Percentiles rank a stretch among this genome's conserved stretches.
Evolutionary conservation across 2,797 vertebrate genomes (phyloP).

Genomic region (Glyptemys insculpta): DNA sequence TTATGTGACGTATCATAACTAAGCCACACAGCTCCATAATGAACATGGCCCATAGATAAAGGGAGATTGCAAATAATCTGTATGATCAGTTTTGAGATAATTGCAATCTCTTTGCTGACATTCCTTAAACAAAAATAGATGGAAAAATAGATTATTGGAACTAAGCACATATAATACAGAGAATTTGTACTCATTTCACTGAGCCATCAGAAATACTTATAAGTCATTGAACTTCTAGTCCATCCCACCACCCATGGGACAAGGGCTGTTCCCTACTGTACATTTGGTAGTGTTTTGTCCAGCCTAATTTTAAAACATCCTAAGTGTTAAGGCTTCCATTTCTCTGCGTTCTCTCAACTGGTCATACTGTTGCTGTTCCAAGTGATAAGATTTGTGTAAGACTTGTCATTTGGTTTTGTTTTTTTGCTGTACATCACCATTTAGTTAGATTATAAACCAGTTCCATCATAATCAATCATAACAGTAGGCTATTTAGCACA

Average conservation of each 20-base stretch:
- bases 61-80: constrained; percentile 37
- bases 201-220: background rate
- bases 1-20: background rate
- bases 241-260: background rate
- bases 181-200: background rate
- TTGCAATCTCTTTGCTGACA: background rate
- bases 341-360: background rate
- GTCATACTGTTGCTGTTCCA: constrained; percentile 22
- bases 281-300: background rate
- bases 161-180: background rate
- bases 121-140: background rate
- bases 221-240: constrained; percentile 52
- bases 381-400: constrained; percentile 11
- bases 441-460: constrained; percentile 53
- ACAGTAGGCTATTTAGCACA: constrained; percentile 55
- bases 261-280: background rate
- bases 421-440: constrained; percentile 40
- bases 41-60: background rate
- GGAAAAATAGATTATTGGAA: background rate
- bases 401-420: background rate
- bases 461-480: constrained; percentile 60
- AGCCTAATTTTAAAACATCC: constrained; percentile 11
- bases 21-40: background rate
- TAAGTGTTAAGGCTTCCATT: background rate
- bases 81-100: constrained; percentile 21